A percentile compares a stretch with the other conserved stretches of the same genome.
phyloP scores from a whole-genome alignment of 2,888 invertebrate genomes.

The Standfussiana lucernea region DNA sequence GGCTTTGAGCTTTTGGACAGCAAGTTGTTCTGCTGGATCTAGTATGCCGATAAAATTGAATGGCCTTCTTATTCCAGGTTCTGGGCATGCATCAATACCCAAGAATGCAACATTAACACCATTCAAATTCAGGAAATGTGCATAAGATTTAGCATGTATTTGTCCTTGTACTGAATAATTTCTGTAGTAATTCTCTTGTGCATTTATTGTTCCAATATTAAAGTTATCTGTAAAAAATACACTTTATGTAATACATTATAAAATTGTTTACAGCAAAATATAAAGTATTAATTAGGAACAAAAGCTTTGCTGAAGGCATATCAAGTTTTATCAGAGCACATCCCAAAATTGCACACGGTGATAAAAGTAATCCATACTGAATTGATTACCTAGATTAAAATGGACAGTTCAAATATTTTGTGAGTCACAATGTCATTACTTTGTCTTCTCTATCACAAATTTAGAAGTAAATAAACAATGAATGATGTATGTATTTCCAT shows the following conservation, averaged over 20 bases:
- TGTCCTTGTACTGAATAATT: conserved; percentile 95
- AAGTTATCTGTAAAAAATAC: conserved; percentile 93
- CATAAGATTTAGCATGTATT: conserved; percentile 93
- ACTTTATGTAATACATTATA: neutral
- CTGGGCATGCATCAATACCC: conserved; percentile 96
- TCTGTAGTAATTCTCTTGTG: conserved; percentile 94
- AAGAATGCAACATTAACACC: conserved; percentile 94
- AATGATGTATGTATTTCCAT: neutral
- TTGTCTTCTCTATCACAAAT: neutral
- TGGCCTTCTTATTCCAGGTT: conserved; percentile 96
- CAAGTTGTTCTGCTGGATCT: conserved; percentile 90
- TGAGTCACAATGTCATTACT: neutral
- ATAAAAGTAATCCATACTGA: conserved; percentile 28
- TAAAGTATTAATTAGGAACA: neutral
- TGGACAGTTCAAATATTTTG: conserved; percentile 1
- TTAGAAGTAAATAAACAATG: neutral
- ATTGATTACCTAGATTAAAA: conserved; percentile 22
- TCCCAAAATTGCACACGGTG: neutral
- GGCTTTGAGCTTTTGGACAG: conserved; percentile 90
- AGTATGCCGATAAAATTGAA: conserved; percentile 97
- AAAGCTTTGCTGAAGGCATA: neutral
- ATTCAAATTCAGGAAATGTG: conserved; percentile 90
- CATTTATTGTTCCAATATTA: conserved; percentile 93
- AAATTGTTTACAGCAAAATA: neutral
- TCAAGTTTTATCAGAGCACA: neutral